Base-by-base conservation (phyloP, 2,113 vertebrate species). In the Cyphomyrus discorhynchus region DNA sequence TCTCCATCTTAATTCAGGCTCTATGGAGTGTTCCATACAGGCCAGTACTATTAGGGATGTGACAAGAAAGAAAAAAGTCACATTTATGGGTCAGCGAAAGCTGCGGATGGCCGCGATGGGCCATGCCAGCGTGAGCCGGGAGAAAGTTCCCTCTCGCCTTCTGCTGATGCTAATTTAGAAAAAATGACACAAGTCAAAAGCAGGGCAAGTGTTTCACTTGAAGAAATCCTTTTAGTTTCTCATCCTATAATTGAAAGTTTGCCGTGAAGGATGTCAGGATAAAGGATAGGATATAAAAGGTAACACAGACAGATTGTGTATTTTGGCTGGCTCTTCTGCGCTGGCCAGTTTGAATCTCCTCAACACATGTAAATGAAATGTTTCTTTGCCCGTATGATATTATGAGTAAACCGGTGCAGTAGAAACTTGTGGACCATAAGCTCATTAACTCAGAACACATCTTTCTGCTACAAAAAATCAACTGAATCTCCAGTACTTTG, bases 71-170 rank as follows among this genome's bases (percentile, higher is more conserved):
- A 7, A 77, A 19, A 39, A 77, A 77, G 52, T 17, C 1, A 19
- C 35, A 80, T 42, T 35, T 80, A 80, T 42, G 35, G 74, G 35
- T 70, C 62, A 70, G 62, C 1, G 27, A 31, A 70, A 70, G 62
- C 62, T 70, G 35, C 17, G 35, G 17, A 19, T 42, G 74, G 45
- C 45, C 21, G 66, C 10, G 27, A 35, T 9, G 62, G 3, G 62
- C 24, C 0, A 0, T 0, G 24, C 24, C 24, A 39, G 70, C 74
- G 6, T 3, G 13, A 19, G 35, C 15, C 0, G 35, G 0, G 6
- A 1, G 15, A 2, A 17, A 39, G 17, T 15, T 42, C 35, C 15
- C 74, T 21, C 35, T 19, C 35, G 13, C 42, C 15, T 39, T 35
- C 74, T 15, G n/a, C 27, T 31, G n/a, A 74, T 74, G 27, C 66